A percentile compares a stretch with the other conserved stretches of the same genome.
These are phyloP conservation scores for Empis livida DNA, from an alignment of 2,888 invertebrate species.

Conservation along the genomic window DNA sequence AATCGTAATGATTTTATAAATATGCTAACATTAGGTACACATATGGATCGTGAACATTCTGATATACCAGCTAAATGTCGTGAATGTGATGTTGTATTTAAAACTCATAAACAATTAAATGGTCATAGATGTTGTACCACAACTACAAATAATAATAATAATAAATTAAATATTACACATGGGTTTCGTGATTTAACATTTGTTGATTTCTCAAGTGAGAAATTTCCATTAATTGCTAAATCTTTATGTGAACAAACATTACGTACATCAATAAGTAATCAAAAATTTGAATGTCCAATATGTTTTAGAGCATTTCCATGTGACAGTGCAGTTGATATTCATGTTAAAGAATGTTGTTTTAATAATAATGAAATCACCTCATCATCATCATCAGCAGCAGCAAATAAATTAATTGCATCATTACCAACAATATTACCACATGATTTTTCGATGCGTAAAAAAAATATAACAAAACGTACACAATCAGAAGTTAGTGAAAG, in stretches of 20 bases:
- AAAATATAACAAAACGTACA: background rate
- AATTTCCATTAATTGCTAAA: slow-evolving; percentile 66
- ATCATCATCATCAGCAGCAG: no score
- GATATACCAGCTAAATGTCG: slow-evolving; percentile 56
- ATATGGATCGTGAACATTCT: slow-evolving; percentile 53
- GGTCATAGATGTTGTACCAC: slow-evolving; percentile 56
- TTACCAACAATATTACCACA: slow-evolving; percentile 8
- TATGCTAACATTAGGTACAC: slow-evolving; percentile 45
- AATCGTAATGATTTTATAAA: slow-evolving; percentile 47
- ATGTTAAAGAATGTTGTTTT: slow-evolving; percentile 42
- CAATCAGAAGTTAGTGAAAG: slow-evolving; percentile 9
- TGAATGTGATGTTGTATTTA: slow-evolving; percentile 59
- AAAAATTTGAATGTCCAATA: slow-evolving; percentile 55
- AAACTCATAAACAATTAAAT: slow-evolving; percentile 56
- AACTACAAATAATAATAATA: background rate
- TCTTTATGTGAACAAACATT: slow-evolving; percentile 56
- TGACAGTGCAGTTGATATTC: slow-evolving; percentile 51
- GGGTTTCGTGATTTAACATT: slow-evolving; percentile 61
- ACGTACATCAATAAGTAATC: slow-evolving; percentile 41
- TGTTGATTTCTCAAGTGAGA: slow-evolving; percentile 67
- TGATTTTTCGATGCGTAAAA: slow-evolving; percentile 16
- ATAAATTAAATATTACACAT: slow-evolving; percentile 25
- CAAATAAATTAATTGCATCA: background rate
- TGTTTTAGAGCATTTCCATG: slow-evolving; percentile 61
- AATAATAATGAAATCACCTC: background rate